Percentiles rank a stretch among this genome's conserved stretches.
phyloP scores from a whole-genome alignment of 2,113 vertebrate genomes.

The Corythornis cristatus region DNA sequence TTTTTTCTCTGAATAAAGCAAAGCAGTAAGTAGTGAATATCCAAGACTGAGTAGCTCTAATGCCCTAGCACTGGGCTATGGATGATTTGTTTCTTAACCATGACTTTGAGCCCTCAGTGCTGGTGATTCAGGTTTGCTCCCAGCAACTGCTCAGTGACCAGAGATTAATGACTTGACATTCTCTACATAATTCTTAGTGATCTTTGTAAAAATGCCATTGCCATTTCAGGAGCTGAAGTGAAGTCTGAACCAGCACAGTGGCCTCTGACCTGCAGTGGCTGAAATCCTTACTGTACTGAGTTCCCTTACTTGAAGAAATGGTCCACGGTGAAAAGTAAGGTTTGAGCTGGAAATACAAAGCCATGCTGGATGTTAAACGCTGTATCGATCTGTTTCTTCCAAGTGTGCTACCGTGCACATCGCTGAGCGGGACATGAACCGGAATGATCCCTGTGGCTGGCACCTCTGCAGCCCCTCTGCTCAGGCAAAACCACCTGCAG shows the following conservation, averaged over 20 bases:
- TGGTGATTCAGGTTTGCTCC: neutral
- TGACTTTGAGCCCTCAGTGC: neutral
- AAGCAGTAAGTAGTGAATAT: neutral
- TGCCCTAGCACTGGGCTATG: neutral
- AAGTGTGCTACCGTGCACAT: neutral
- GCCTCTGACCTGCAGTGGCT: neutral
- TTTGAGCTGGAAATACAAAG: neutral
- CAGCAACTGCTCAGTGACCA: neutral
- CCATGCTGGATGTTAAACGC: fast-evolving
- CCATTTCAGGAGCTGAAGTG: neutral
- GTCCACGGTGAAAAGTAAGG: neutral
- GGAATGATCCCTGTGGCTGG: neutral
- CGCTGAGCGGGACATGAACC: neutral
- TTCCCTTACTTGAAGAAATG: neutral
- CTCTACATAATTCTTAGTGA: neutral
- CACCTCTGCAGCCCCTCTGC: neutral
- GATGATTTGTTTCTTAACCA: neutral
- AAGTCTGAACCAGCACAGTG: neutral
- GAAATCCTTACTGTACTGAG: neutral
- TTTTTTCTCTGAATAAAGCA: neutral
- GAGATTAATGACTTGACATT: neutral
- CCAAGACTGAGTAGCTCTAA: neutral
- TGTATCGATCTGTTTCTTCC: neutral
- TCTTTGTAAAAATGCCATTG: neutral
- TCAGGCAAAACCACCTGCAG: neutral